Percentiles rank a stretch among this genome's conserved stretches.
Evolutionary conservation across 2,113 vertebrate species (phyloP).

Genomic region (Xiphophorus couchianus): DNA sequence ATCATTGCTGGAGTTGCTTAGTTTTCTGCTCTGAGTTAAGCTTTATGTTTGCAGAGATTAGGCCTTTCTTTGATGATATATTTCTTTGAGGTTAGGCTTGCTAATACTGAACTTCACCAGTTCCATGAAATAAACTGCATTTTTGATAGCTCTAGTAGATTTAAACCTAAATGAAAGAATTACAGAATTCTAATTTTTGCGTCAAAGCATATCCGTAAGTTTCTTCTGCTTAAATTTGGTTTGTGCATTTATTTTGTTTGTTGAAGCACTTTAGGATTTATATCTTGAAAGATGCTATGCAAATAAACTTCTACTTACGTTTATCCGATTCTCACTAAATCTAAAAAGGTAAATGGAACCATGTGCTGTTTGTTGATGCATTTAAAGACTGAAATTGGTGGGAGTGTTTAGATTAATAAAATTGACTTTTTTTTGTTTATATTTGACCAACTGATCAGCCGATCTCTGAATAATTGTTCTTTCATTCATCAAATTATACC

Average conservation of each 20-base stretch:
- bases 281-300: too few species aligned
- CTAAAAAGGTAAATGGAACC: too few species aligned
- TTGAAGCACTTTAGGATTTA: too few species aligned
- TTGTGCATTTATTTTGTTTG: background rate
- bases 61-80: background rate
- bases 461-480: background rate
- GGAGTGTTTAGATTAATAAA: too few species aligned
- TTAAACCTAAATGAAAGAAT: background rate
- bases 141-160: background rate
- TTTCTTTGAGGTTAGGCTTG: background rate
- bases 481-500: background rate
- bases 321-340: too few species aligned
- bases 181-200: background rate
- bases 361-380: too few species aligned
- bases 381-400: too few species aligned
- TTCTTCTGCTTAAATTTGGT: background rate
- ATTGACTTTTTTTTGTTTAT: too few species aligned
- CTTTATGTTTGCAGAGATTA: background rate
- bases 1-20: background rate
- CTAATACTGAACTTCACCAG: background rate
- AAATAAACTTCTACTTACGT: too few species aligned
- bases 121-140: background rate
- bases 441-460: background rate
- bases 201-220: background rate
- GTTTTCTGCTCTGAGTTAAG: too few species aligned